These are phyloP conservation scores for Cheirogaleus major DNA, from an alignment of 2,797 vertebrate species.

Conservation along the genomic window DNA sequence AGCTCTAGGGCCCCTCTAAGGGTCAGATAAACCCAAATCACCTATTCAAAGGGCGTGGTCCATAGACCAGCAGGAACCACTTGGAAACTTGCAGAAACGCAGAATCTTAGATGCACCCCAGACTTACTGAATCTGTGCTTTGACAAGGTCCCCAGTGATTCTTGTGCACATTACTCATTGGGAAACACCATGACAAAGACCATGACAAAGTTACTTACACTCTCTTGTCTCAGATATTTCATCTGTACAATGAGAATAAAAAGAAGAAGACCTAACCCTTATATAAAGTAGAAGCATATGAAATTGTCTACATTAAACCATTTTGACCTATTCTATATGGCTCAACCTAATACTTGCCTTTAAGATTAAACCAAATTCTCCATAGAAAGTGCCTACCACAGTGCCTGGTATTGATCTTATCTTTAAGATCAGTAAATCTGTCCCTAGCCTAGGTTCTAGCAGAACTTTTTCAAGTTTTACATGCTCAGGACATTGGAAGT, in stretches of 20 bases:
- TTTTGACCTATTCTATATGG: background rate
- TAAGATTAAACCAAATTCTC: background rate
- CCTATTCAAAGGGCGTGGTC: background rate
- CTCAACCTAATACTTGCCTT: background rate
- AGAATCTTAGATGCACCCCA: background rate
- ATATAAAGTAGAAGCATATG: background rate
- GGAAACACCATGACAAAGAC: background rate
- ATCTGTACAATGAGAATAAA: background rate
- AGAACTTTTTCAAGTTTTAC: background rate
- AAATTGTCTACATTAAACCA: background rate
- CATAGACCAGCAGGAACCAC: background rate
- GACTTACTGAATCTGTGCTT: background rate
- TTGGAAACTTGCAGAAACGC: background rate
- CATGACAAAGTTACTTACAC: background rate
- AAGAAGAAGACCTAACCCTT: background rate
- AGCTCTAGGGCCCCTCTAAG: background rate
- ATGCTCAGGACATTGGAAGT: background rate
- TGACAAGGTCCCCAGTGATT: background rate
- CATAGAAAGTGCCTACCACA: background rate
- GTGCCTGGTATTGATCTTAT: background rate
- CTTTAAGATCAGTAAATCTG: background rate
- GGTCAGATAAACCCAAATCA: background rate
- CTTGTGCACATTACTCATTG: background rate
- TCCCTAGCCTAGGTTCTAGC: background rate
- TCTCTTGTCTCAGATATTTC: background rate